Conservation (phyloP, 2,797 vertebrate species). For the Falco columbarius region DNA sequence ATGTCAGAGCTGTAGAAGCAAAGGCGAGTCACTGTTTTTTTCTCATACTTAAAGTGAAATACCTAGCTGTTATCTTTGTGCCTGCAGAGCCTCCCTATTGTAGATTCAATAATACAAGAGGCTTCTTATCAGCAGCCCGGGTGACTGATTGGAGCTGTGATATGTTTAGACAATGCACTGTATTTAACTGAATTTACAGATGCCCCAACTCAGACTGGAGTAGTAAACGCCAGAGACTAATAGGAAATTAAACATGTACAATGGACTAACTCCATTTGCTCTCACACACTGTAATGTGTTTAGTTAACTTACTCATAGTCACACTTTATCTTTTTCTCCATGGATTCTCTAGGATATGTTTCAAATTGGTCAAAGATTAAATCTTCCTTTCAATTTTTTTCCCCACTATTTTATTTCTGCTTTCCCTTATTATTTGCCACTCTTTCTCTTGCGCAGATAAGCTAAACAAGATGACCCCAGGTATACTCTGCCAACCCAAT, state of each 20-base stretch:
- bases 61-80: constrained; percentile 88
- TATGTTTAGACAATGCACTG: constrained; percentile 89
- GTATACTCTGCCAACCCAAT: constrained; percentile 73
- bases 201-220: constrained; percentile 78
- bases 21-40: constrained; percentile 70
- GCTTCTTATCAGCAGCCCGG: constrained; percentile 86
- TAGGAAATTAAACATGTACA: constrained; percentile 89
- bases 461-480: constrained; percentile 75
- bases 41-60: constrained; percentile 84
- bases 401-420: constrained; percentile 69
- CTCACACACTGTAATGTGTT: constrained; percentile 78
- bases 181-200: constrained; percentile 91
- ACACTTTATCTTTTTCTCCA: constrained; percentile 82
- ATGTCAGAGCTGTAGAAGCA: constrained; percentile 73
- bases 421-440: constrained; percentile 73
- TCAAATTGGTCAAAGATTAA: constrained; percentile 83
- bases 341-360: constrained; percentile 80
- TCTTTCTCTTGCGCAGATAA: constrained; percentile 74
- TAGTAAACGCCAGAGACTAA: constrained; percentile 85
- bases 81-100: constrained; percentile 86
- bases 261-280: constrained; percentile 83
- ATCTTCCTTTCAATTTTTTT: constrained; percentile 79
- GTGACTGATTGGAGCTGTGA: constrained; percentile 90
- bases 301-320: constrained; percentile 83
- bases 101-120: constrained; percentile 92